Conservation (phyloP, 92 coral and sea anemone genomes). For the Umimayanthus chanpuru region DNA sequence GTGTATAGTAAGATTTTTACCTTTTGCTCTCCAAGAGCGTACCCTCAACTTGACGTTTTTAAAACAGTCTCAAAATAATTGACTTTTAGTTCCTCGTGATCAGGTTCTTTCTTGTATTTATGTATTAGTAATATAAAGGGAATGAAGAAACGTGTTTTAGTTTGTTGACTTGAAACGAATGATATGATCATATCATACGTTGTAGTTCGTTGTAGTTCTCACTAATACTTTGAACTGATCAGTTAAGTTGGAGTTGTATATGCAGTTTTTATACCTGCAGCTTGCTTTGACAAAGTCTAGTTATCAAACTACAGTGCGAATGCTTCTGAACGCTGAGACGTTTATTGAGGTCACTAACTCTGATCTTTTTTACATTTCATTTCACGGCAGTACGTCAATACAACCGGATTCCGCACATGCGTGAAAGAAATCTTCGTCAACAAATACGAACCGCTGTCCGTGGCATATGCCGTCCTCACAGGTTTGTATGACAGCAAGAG, state of each 20-base stretch:
- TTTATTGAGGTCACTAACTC: neutral
- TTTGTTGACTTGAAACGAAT: too few relatives aligned
- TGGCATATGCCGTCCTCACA: conserved; percentile 62
- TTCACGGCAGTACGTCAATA: conserved; percentile 59
- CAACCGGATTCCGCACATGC: conserved; percentile 73
- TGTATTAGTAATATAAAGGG: too few relatives aligned
- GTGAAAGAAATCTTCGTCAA: conserved; percentile 66
- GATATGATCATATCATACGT: too few relatives aligned
- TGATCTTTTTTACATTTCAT: neutral
- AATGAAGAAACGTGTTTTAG: too few relatives aligned
- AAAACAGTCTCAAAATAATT: too few relatives aligned
- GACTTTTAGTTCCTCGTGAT: too few relatives aligned
- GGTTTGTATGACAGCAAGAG: conserved; percentile 32
- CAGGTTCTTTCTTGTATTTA: too few relatives aligned
- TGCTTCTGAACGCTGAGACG: neutral
- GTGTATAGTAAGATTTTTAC: neutral
- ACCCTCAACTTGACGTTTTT: neutral
- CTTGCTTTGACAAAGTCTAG: too few relatives aligned
- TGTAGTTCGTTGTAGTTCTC: too few relatives aligned
- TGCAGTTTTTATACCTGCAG: too few relatives aligned
- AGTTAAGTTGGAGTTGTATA: too few relatives aligned
- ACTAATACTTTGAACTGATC: too few relatives aligned
- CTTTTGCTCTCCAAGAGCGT: neutral
- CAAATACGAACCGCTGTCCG: conserved; percentile 74
- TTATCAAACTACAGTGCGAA: neutral